A percentile compares a stretch with the other conserved stretches of the same genome.
Evolutionary conservation across 2,888 invertebrate species (phyloP).

Genomic region (Amphipyra berbera): DNA sequence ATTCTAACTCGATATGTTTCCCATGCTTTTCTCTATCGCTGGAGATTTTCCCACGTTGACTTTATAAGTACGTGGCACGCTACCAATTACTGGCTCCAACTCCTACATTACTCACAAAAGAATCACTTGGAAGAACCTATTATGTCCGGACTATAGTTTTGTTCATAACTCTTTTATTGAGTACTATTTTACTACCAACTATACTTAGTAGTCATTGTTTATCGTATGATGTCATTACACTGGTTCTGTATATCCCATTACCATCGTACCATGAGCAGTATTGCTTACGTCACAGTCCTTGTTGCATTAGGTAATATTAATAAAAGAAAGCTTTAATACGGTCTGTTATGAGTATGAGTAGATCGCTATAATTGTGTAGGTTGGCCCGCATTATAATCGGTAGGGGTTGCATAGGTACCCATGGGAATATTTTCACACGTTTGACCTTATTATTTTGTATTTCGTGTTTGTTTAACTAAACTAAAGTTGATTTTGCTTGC

Average conservation of each 20-base stretch:
- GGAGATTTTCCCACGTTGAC: constrained; percentile 71
- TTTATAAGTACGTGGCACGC: constrained; percentile 49
- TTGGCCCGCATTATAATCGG: constrained; percentile 34
- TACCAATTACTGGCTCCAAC: constrained; percentile 59
- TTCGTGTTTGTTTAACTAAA: constrained; percentile 14
- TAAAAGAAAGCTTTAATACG: constrained; percentile 48
- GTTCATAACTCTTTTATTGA: constrained; percentile 25
- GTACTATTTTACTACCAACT: constrained; percentile 11
- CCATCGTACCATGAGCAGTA: constrained; percentile 27
- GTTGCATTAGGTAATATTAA: constrained; percentile 34
- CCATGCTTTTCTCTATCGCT: constrained; percentile 64
- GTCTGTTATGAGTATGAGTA: constrained; percentile 33
- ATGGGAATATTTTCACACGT: constrained; percentile 24
- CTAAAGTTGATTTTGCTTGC: constrained; percentile 17
- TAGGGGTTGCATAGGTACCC: constrained; percentile 22
- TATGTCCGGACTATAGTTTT: constrained; percentile 30
- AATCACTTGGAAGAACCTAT: constrained; percentile 28
- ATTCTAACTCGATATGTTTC: constrained; percentile 56
- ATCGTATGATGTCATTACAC: constrained; percentile 44
- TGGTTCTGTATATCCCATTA: constrained; percentile 38
- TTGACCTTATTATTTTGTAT: constrained; percentile 23
- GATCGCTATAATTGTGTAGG: constrained; percentile 29
- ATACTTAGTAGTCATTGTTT: constrained; percentile 39
- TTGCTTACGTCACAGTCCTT: constrained; percentile 28
- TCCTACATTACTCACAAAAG: constrained; percentile 44